phyloP scores from a whole-genome alignment of 2,113 vertebrate species.

The Cephalophus harveyi region DNA sequence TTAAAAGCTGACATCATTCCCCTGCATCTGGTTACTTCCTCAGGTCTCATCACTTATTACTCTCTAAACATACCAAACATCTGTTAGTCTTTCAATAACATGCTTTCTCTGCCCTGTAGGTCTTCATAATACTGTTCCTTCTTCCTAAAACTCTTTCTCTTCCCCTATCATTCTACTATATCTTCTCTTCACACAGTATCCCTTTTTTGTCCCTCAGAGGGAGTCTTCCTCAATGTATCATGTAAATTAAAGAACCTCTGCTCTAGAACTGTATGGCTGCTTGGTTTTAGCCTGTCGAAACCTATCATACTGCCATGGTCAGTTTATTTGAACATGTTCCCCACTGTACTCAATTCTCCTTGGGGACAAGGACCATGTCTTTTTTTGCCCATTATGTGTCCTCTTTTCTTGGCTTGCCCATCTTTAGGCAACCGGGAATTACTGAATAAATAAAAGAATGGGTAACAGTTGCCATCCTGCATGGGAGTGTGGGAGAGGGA shows the following conservation, averaged over 20 bases:
- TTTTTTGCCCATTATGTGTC: neutral
- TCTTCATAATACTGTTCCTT: neutral
- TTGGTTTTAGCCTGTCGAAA: neutral
- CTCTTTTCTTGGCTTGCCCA: neutral
- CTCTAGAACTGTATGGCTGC: rapidly evolving
- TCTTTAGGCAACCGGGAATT: neutral
- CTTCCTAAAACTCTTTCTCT: neutral
- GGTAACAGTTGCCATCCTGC: neutral
- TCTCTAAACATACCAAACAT: neutral
- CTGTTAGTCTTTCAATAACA: neutral
- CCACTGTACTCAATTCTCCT: neutral
- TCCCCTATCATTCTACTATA: neutral
- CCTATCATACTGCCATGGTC: rapidly evolving
- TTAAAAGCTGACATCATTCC: neutral
- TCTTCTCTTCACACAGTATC: neutral
- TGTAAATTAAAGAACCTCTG: neutral
- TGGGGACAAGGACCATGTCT: neutral
- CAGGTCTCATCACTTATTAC: neutral
- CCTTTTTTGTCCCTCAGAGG: neutral
- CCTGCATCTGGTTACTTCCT: neutral
- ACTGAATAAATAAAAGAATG: neutral
- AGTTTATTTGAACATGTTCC: neutral
- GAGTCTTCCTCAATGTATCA: neutral
- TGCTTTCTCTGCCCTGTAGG: neutral
- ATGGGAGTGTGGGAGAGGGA: neutral